phyloP scores from a whole-genome alignment of 2,888 invertebrate genomes.

The Sminthurinus aureus region DNA sequence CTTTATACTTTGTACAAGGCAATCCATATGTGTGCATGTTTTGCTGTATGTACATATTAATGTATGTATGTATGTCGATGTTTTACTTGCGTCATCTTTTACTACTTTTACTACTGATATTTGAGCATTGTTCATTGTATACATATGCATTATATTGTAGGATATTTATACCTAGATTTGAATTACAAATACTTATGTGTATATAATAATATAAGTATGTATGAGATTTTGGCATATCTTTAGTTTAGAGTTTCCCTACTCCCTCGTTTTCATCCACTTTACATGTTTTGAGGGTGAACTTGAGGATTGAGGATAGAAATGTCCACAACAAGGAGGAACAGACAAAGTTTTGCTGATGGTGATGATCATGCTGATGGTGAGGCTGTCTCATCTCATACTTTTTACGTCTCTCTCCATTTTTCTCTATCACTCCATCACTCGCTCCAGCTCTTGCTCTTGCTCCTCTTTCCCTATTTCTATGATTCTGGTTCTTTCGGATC shows the following conservation, averaged over 20 bases:
- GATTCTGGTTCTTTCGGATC: neutral
- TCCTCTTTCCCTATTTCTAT: constrained; percentile 4
- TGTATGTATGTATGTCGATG: neutral
- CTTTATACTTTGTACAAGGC: no score
- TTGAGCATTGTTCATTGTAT: neutral
- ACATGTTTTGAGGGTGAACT: constrained; percentile 35
- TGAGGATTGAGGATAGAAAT: constrained; percentile 18
- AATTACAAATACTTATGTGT: neutral
- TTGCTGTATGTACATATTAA: no score
- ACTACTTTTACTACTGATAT: no score
- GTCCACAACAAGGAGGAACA: constrained; percentile 5
- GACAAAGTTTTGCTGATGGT: constrained; percentile 13
- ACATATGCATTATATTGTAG: neutral
- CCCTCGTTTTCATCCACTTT: constrained; percentile 30
- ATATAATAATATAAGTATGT: neutral
- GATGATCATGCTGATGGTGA: constrained; percentile 2
- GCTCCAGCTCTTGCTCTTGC: neutral
- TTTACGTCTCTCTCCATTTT: neutral
- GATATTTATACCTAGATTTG: neutral
- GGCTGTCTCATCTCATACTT: constrained; percentile 2
- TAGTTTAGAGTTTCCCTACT: neutral
- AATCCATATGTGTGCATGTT: neutral
- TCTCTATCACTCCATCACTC: no score
- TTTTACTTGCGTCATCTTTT: no score
- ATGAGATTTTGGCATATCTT: neutral